Conservation (phyloP, 2,113 vertebrate species). For the Chaetodon auriga region DNA sequence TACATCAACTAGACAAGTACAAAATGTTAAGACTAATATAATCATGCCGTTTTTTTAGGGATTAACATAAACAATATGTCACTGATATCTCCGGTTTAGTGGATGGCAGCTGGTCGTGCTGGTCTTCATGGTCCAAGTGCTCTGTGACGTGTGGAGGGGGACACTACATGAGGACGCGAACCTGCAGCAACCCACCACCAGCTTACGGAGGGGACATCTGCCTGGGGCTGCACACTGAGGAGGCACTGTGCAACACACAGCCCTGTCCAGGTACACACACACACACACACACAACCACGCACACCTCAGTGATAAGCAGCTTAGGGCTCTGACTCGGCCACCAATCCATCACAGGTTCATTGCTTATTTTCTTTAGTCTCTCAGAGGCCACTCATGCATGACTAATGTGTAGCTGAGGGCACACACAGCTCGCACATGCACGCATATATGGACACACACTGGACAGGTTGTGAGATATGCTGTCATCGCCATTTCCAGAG, state of each 20-base stretch:
- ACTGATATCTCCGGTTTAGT: slow-evolving; percentile 81
- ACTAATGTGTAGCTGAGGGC: slow-evolving; percentile 54
- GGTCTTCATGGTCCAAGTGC: slow-evolving; percentile 97
- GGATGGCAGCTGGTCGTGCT: slow-evolving; percentile 97
- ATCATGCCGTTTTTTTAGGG: neutral
- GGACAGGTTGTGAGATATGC: slow-evolving; percentile 38
- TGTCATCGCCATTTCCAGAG: slow-evolving; percentile 84
- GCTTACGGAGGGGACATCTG: slow-evolving; percentile 97
- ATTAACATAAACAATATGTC: neutral
- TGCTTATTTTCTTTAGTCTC: slow-evolving; percentile 57
- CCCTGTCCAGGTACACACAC: slow-evolving; percentile 89
- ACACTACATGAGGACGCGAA: slow-evolving; percentile 95
- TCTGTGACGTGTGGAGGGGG: slow-evolving; percentile 96
- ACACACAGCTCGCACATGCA: slow-evolving; percentile 80
- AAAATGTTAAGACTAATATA: neutral
- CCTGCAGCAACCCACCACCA: slow-evolving; percentile 92
- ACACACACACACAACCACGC: slow-evolving; percentile 14
- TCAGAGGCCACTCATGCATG: slow-evolving; percentile 51
- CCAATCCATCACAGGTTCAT: slow-evolving; percentile 62
- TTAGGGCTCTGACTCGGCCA: slow-evolving; percentile 40
- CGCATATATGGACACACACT: neutral
- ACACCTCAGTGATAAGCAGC: slow-evolving; percentile 51
- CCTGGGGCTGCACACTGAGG: slow-evolving; percentile 96
- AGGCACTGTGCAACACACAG: slow-evolving; percentile 95
- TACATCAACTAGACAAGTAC: neutral